These are phyloP conservation scores for Poliocrania exsul DNA, from an alignment of 2,797 vertebrate genomes.

Conservation along the genomic window DNA sequence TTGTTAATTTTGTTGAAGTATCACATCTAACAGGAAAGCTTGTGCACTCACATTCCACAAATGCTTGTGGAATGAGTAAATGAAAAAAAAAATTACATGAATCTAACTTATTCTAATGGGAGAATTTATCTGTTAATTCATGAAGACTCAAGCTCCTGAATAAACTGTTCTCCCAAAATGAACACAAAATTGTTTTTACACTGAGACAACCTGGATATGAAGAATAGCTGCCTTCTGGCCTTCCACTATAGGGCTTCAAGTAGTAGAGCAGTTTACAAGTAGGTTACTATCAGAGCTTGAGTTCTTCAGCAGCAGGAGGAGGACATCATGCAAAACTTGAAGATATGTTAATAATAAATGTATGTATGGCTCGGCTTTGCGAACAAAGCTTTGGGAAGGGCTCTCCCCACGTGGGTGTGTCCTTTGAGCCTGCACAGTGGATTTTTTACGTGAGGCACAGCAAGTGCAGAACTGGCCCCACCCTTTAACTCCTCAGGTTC, in stretches of 20 bases:
- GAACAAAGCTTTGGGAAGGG: no score
- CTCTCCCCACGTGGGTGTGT: no score
- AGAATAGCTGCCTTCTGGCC: not conserved
- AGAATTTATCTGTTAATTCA: not conserved
- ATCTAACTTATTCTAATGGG: not conserved
- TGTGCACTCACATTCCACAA: no score
- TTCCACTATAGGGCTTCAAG: not conserved
- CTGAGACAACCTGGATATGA: not conserved
- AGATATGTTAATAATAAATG: not conserved
- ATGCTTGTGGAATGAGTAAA: not conserved
- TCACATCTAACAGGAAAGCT: not conserved
- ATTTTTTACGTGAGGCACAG: no score
- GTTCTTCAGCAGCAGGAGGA: not conserved
- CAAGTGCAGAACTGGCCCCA: no score
- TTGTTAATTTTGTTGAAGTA: not conserved
- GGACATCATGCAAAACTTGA: not conserved
- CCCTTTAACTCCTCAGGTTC: no score
- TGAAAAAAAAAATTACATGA: not conserved
- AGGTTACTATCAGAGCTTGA: not conserved
- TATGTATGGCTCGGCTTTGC: no score
- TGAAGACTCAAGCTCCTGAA: accelerated
- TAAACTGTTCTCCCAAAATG: not conserved
- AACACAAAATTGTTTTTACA: not conserved
- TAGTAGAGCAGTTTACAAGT: not conserved
- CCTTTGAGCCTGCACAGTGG: no score